phyloP scores from a whole-genome alignment of 2,113 vertebrate species.

The Misgurnus mizolepis region DNA sequence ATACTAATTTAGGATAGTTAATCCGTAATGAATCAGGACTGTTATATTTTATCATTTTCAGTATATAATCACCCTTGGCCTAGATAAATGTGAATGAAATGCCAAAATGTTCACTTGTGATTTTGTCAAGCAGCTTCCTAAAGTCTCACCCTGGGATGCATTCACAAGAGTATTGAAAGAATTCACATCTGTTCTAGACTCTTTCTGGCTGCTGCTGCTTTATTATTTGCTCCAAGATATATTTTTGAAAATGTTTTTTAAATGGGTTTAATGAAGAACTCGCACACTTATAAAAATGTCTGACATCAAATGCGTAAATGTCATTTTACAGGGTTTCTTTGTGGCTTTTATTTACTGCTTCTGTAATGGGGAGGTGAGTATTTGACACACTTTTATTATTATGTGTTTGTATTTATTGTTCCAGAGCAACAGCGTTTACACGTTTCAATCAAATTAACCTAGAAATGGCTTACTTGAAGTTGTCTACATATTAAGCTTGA shows the following conservation, averaged over 20 bases:
- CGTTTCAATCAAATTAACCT: neutral
- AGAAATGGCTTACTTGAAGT: neutral
- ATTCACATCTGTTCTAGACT: too few species aligned
- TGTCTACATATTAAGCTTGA: neutral
- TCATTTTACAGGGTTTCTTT: conserved; percentile 76
- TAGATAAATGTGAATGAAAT: neutral
- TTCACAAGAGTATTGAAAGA: too few species aligned
- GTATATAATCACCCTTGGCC: too few species aligned
- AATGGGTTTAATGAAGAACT: too few species aligned
- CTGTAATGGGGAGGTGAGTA: conserved; percentile 82
- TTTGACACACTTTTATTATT: neutral
- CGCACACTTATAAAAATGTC: neutral
- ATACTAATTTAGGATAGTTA: neutral
- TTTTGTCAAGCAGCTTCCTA: too few species aligned
- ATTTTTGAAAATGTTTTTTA: too few species aligned
- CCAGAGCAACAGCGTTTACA: neutral
- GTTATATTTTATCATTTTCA: too few species aligned
- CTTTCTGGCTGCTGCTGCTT: too few species aligned
- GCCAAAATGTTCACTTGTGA: neutral
- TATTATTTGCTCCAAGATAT: too few species aligned
- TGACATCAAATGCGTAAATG: neutral
- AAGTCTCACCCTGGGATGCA: too few species aligned
- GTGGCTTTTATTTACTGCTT: conserved; percentile 86
- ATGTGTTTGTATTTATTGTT: neutral
- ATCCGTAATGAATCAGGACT: too few species aligned